A percentile compares a stretch with the other conserved stretches of the same genome.
These are phyloP conservation scores for Chrysochloris asiatica DNA, from an alignment of 2,113 vertebrate genomes.

Conservation along the genomic window DNA sequence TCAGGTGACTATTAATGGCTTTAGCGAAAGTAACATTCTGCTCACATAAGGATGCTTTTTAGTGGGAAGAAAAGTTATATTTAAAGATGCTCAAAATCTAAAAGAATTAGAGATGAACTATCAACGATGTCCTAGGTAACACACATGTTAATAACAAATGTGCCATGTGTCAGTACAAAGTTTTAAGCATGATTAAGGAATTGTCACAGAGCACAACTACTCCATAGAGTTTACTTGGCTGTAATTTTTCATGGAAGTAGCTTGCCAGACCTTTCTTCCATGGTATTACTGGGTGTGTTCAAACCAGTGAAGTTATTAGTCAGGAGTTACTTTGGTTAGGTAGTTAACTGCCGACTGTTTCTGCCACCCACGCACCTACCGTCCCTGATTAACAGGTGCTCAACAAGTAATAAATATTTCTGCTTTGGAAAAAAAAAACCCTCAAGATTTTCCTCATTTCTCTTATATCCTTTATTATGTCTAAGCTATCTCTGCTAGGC, in stretches of 20 bases:
- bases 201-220: not conserved
- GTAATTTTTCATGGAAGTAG: not conserved
- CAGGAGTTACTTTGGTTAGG: no score
- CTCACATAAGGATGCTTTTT: not conserved
- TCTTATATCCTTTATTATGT: no score
- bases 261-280: not conserved
- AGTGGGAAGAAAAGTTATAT: not conserved
- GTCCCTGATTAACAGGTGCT: not conserved
- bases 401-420: conserved; percentile 41
- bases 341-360: not conserved
- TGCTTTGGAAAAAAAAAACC: not conserved
- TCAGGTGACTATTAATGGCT: not conserved
- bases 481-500: no score
- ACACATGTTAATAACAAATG: not conserved
- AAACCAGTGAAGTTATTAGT: not conserved
- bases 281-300: not conserved
- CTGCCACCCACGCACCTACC: not conserved
- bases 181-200: not conserved
- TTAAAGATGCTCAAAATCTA: conserved; percentile 1
- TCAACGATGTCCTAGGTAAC: not conserved
- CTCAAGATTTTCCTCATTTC: not conserved
- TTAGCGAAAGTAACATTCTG: not conserved
- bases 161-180: not conserved
- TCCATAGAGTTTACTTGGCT: not conserved
- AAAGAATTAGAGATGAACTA: not conserved